Percentiles rank a stretch among this genome's conserved stretches.
phyloP scores from a whole-genome alignment of 2,113 vertebrate species.

The Triplophysa siluroides region DNA sequence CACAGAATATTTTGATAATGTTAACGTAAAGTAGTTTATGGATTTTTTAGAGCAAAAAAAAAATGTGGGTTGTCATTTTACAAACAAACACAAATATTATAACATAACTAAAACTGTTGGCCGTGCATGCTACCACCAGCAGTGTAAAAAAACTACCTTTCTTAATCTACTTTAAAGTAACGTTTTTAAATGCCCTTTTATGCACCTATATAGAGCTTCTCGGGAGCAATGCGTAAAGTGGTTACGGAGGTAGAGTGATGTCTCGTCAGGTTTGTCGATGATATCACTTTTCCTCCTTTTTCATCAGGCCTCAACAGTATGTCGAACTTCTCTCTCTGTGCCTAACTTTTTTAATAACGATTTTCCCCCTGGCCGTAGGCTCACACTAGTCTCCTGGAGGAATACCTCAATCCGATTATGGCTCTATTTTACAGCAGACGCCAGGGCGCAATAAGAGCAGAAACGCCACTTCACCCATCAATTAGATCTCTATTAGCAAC shows the following conservation, averaged over 20 bases:
- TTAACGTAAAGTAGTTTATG: background rate
- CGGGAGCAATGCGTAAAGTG: constrained; percentile 10
- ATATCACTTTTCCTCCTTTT: constrained; percentile 62
- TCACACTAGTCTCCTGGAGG: constrained; percentile 92
- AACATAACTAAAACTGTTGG: too few species aligned
- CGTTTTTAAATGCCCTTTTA: background rate
- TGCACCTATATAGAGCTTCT: background rate
- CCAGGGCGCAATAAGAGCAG: constrained; percentile 98
- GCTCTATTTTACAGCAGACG: constrained; percentile 98
- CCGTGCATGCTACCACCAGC: too few species aligned
- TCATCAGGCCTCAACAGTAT: constrained; percentile 73
- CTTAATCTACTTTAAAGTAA: background rate
- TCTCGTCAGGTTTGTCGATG: constrained; percentile 57
- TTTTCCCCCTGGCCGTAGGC: constrained; percentile 85
- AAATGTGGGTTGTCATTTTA: too few species aligned
- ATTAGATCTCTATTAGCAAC: constrained; percentile 99
- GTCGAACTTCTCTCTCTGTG: constrained; percentile 80
- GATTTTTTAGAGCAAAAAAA: too few species aligned
- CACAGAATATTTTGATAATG: background rate
- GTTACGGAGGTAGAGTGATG: constrained; percentile 40
- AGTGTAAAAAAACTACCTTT: too few species aligned
- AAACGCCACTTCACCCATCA: constrained; percentile 98
- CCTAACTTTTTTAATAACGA: constrained; percentile 99
- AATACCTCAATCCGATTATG: constrained; percentile 97
- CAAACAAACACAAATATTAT: too few species aligned